Base-by-base conservation (phyloP, 2,888 invertebrate genomes). In the Scotopteryx bipunctaria region DNA sequence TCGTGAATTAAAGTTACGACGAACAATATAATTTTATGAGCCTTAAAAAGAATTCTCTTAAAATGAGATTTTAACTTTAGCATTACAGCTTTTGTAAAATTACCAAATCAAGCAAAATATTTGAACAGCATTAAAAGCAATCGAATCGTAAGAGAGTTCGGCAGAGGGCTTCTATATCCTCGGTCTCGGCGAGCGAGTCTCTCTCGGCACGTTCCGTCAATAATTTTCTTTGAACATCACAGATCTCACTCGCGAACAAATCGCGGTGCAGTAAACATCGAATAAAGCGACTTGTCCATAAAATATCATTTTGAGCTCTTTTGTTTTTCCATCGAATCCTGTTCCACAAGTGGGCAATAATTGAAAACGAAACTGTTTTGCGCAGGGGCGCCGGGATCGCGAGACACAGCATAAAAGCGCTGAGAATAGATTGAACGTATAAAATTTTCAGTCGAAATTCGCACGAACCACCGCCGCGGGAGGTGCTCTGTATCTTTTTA, bases 291-390 rank as follows among this genome's bases (percentile, higher is more conserved):
- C 78, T 78, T 81, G 81, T 86, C 86, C 83, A 87, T 89, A 87
- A 87, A 89, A 88, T 90, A 90, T 88, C 81, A 89, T 88, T 86
- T 84, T 76, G 78, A 82, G 82, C 80, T 82, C 80, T 83, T 86
- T 88, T 88, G 86, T 86, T 89, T 86, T 81, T 81, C 83, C 82
- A 76, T 83, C 74, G 83, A 78, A 82, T 81, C 83, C 73, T 78
- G 84, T 87, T 89, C 90, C 83, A 90, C 90, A 90, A 90, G 90
- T 90, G 89, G 90, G 90, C 85, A 87, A 90, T 90, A 90, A 89
- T 90, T 90, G 90, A 89, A 89, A 87, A 87, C 81, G 88, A 89
- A 88, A 89, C 86, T 82, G 84, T 83, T 82, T 83, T 81, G 83
- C 78, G 81, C 82, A 80, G 77, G 76, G 80, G 80, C 76, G 60